Evolutionary conservation across 2,113 vertebrate genomes (phyloP), one percentile per base, ranked within the genome.

Genomic region (Aspidoscelis tigris): DNA sequence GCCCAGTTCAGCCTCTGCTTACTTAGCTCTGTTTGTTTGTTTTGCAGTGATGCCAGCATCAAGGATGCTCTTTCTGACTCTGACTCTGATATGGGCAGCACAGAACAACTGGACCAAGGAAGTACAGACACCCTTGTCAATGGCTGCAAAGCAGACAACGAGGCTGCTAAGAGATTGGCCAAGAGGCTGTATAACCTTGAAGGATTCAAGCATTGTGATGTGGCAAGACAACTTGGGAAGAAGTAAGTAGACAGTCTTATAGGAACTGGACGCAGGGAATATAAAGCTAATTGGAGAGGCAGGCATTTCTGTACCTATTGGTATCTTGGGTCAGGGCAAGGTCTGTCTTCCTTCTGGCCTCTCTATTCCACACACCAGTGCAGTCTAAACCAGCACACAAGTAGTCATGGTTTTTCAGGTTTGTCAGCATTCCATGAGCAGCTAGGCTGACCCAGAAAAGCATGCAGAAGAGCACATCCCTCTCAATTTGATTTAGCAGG

Each of bases 171-270:
- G 89, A 95, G 98, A 69, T 91, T 99, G 88, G 98, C 98, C 85
- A 98, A 97, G 86, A 97, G 98, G 43, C 97, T 99, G 71, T 99
- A 97, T 94, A 96, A 97, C 96, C 97, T 99, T 0, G 98, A 99
- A 89, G 98, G 98, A 79, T 99, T 99, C 95, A 99, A 98, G 87
- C 98, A 98, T 93, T 99, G 98, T 0, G 98, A 99, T 0, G 98
- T 99, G 81, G 98, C 98, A 50, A 96, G 98, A 22, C 98, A 99
- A 92, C 96, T 99, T 1, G 98, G 98, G 86, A 99, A 99, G 89
- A 99, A 99, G 98, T 99, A 92, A 96, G 98, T 88, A 72, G 58
- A 43, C 21, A 26, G 5, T 12, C 14, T 41, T 50, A 3, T n/a
- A 33, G 26, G 33, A 11, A 16, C 20, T 10, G 41, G 18, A 11